Base-by-base conservation (phyloP, 1,140 invertebrate species). In the Temnothorax curvispinosus region DNA sequence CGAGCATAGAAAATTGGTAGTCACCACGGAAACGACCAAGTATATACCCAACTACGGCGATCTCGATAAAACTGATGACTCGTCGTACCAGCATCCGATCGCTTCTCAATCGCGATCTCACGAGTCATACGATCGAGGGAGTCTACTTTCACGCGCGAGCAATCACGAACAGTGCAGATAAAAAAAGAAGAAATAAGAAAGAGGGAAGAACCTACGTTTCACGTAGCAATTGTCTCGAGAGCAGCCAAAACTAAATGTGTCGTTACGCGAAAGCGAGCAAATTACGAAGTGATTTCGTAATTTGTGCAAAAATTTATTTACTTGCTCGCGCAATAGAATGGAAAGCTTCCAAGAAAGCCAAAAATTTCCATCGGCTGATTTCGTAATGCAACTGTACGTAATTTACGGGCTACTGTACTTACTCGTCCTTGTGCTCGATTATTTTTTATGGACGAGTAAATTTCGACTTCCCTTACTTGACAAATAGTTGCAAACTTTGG, bases 371-470 rank as follows among this genome's bases (percentile, higher is more conserved):
- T 88, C 78, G 27, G 27, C 38, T 54, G 88, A 93, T 18, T 91
- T 89, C 67, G 58, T 93, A 35, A 62, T 88, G 52, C 77, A 77
- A 65, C 85, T 93, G 21, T 93, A 93, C 74, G 35, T 90, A 13
- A 88, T 87, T 52, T 93, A 93, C 15, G 85, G 44, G 3, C 7
- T 90, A 0, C 69, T 93, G 11, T 91, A 92, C 21, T 64, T 93
- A 0, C 47, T 91, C 13, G 85, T 92, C 2, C 84, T 93, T 35
- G 4, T 92, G 11, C 81, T 93, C 9, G 89, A 93, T 52, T 89
- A 92, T 93, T 93, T 93, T 93, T 93, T 89, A 89, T 91, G 90
- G 88, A 89, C 2, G 82, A 88, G 47, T 93, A 88, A 92, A 81
- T 90, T 72, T 54, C 21, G 35, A 32, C 58, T 50, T 18, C 27